Evolutionary conservation across 2,888 invertebrate species (phyloP).

Genomic region (Drosophila buzzatii): DNA sequence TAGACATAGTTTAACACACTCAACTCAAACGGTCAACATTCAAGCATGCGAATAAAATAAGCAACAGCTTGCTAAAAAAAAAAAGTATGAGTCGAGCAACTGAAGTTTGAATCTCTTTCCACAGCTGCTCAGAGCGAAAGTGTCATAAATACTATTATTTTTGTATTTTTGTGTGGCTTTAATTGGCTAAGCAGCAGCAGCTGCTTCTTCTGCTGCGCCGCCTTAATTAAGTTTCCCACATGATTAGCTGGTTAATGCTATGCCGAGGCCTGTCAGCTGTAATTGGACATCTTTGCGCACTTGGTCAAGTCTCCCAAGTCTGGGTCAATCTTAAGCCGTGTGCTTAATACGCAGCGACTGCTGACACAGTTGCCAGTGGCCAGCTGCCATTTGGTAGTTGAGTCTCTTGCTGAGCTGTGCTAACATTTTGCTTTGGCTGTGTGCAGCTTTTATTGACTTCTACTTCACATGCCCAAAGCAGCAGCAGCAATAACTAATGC

Average conservation of each 20-base stretch:
- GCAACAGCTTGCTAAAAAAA: slow-evolving; percentile 29
- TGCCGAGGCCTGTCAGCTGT: slow-evolving; percentile 61
- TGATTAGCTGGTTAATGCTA: slow-evolving; percentile 48
- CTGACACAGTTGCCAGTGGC: slow-evolving; percentile 50
- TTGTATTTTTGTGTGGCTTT: slow-evolving; percentile 22
- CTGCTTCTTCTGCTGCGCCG: slow-evolving; percentile 9
- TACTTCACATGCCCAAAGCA: slow-evolving; percentile 31
- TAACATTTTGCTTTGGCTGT: slow-evolving; percentile 57
- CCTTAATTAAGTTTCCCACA: slow-evolving; percentile 41
- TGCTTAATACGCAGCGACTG: slow-evolving; percentile 63
- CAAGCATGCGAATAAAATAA: slow-evolving; percentile 54
- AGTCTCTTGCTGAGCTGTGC: slow-evolving; percentile 24
- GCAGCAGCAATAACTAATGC: slow-evolving; percentile 28
- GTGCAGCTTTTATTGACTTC: slow-evolving; percentile 51
- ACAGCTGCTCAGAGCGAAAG: slow-evolving; percentile 34
- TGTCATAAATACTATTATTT: slow-evolving; percentile 27
- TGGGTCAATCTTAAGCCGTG: slow-evolving; percentile 69
- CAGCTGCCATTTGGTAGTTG: background rate
- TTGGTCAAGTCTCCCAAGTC: slow-evolving; percentile 39
- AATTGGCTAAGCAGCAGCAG: slow-evolving; percentile 36
- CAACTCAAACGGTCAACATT: slow-evolving; percentile 41
- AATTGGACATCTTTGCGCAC: slow-evolving; percentile 52
- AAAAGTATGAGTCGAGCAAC: background rate
- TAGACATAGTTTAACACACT: background rate
- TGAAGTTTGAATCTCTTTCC: slow-evolving; percentile 16